These are phyloP conservation scores for Alca torda DNA, from an alignment of 2,797 vertebrate genomes.

Conservation along the genomic window DNA sequence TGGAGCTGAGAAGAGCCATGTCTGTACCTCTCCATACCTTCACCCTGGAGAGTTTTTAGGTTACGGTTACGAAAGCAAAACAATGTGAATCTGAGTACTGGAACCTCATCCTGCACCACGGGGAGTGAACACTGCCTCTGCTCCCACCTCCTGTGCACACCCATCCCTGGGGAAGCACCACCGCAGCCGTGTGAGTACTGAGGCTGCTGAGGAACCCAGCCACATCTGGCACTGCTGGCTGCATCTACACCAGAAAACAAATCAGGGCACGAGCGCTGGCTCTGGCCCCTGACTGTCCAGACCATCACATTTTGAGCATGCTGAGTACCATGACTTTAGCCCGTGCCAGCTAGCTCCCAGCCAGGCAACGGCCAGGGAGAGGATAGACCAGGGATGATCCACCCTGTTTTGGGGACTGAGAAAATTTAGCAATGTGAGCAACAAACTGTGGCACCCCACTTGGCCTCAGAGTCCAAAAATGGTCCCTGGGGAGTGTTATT, in stretches of 20 bases:
- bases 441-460: neutral
- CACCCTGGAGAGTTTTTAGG: neutral
- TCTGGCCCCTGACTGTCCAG: neutral
- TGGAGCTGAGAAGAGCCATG: neutral
- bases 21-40: neutral
- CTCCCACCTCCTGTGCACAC: neutral
- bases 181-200: neutral
- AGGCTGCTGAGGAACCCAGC: neutral
- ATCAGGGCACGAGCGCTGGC: neutral
- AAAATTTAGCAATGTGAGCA: neutral
- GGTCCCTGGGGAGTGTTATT: neutral
- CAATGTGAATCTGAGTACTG: neutral
- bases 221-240: neutral
- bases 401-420: neutral
- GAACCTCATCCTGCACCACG: fast-evolving
- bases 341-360: neutral
- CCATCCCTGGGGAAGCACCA: neutral
- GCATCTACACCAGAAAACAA: neutral
- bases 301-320: neutral
- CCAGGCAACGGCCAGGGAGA: neutral
- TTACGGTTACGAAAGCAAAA: neutral
- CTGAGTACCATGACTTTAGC: neutral
- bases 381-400: neutral
- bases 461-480: neutral
- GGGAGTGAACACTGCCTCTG: neutral